Evolutionary conservation across 92 coral and sea anemone species (phyloP), one percentile per base, ranked within the genome.

Genomic region (Zoanthus sansibaricus): DNA sequence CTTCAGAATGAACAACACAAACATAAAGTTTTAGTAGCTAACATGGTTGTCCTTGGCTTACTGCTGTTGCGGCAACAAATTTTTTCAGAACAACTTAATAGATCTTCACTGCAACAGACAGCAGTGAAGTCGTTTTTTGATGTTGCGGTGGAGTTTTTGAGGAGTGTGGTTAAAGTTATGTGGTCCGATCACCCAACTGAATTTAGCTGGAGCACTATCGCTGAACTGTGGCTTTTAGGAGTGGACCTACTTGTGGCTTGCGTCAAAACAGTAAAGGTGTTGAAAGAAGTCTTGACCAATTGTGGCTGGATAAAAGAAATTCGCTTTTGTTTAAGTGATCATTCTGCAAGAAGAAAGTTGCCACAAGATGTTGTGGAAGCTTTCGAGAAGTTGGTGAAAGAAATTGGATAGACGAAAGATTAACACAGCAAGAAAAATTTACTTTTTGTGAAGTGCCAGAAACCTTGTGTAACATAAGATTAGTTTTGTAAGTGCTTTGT

Each of bases 211-310:
- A 72, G 56, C 15, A 88, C 85, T 52, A 88, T 95, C 37, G 69
- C 93, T 83, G 99, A 97, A 71, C 70, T 97, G 21, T 97, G 99
- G 99, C 90, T 92, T 71, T 84, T 97, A 56, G 96, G 98, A 12
- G 72, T 92, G 37, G 97, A 97, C 64, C 89, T 95, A 56, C 51
- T 93, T 10, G 84, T 91, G 58, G 83, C 89, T 0, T 82, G 94
- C 48, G 56, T 74, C 3, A 67, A 79, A 45, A 52, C 69, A 11
- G 16, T 87, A 20, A 33, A 83, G 44, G 68, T 73, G 7, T 61
- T 83, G 21, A 91, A 76, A 75, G 88, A 85, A 13, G 21, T 87
- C 1, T 47, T 94, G 17, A 52, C 70, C 5, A 74, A 62, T 12
- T 83, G 90, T 88, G 90, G 97, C 21, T 95, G 95, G 95, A 44